These are phyloP conservation scores for Corvus cornix DNA, from an alignment of 2,113 vertebrate genomes.

Conservation along the genomic window DNA sequence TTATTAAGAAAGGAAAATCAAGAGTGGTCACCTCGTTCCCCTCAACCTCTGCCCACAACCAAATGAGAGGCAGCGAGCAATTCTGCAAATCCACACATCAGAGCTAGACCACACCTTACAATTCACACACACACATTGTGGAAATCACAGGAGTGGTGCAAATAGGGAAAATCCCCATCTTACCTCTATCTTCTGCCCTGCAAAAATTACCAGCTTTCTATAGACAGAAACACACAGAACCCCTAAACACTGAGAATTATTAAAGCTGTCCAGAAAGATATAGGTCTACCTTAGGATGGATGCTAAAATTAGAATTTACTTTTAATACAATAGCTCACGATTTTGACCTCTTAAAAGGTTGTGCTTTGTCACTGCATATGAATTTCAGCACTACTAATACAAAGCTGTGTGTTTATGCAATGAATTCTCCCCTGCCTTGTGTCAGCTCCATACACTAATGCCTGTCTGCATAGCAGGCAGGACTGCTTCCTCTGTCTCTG, in stretches of 20 bases:
- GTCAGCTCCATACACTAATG: neutral
- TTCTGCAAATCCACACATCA: neutral
- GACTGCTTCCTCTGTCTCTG: neutral
- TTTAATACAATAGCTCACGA: neutral
- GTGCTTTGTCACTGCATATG: neutral
- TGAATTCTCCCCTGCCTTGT: constrained; percentile 35
- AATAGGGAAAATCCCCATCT: neutral
- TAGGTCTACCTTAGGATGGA: neutral
- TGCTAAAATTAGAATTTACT: neutral
- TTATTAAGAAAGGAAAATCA: neutral
- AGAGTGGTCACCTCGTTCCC: neutral
- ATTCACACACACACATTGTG: accelerated
- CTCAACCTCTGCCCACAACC: neutral
- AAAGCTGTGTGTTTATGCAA: constrained; percentile 17
- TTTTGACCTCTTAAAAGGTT: neutral
- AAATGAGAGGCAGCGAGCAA: neutral
- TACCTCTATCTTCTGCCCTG: neutral
- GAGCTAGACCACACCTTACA: neutral
- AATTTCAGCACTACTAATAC: neutral
- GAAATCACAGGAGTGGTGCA: neutral
- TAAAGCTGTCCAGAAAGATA: neutral
- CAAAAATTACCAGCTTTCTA: neutral
- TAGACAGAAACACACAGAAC: neutral
- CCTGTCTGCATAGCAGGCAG: neutral
- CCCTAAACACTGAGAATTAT: neutral